Percentiles rank a stretch among this genome's conserved stretches.
phyloP scores from a whole-genome alignment of 2,888 invertebrate species.

The Gymnocheta viridis region DNA sequence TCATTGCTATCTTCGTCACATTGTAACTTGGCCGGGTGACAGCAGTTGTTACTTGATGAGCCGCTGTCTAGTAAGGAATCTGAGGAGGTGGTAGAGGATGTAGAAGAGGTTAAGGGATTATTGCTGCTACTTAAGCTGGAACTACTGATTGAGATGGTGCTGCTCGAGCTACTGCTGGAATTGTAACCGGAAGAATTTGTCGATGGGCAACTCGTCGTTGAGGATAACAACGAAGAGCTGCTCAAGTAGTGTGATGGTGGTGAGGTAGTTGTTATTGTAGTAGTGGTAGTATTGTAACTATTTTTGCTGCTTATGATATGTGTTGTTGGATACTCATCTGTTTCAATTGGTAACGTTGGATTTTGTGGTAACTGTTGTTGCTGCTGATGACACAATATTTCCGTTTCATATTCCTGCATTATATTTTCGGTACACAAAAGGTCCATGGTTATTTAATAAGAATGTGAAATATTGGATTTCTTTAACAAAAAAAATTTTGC shows the following conservation, averaged over 20 bases:
- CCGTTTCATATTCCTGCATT: slow-evolving; percentile 79
- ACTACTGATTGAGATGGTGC: slow-evolving; percentile 51
- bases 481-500: neutral
- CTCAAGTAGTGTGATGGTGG: slow-evolving; percentile 66
- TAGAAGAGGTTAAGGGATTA: slow-evolving; percentile 40
- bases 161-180: slow-evolving; percentile 70
- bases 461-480: neutral
- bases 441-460: slow-evolving; percentile 82
- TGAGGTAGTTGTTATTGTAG: slow-evolving; percentile 51
- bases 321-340: slow-evolving; percentile 39
- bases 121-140: slow-evolving; percentile 54
- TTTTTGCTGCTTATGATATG: slow-evolving; percentile 15
- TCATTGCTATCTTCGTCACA: slow-evolving; percentile 64
- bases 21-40: slow-evolving; percentile 48
- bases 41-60: slow-evolving; percentile 40
- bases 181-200: slow-evolving; percentile 72
- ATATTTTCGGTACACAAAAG: slow-evolving; percentile 85
- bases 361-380: slow-evolving; percentile 48
- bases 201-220: slow-evolving; percentile 66
- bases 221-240: slow-evolving; percentile 65
- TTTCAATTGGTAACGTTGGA: slow-evolving; percentile 23
- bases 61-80: slow-evolving; percentile 25
- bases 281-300: slow-evolving; percentile 31
- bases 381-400: slow-evolving; percentile 68
- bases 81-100: slow-evolving; percentile 23